Conservation (phyloP, 2,113 vertebrate genomes). For the Sinocyclocheilus maitianheensis region DNA sequence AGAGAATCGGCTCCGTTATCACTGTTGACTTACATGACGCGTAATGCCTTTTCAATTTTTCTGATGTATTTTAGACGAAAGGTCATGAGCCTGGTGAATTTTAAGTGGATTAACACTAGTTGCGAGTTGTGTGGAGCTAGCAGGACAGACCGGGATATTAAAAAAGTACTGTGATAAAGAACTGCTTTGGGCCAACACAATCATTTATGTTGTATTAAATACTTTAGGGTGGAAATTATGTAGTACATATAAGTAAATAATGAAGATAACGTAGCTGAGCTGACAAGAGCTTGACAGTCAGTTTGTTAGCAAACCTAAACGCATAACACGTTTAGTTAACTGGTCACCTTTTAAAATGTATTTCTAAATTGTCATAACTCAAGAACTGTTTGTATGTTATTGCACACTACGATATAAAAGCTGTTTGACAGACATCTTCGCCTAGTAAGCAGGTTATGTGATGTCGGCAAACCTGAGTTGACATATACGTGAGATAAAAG, state of each 20-base stretch:
- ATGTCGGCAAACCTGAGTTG: not conserved
- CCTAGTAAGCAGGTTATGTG: not conserved
- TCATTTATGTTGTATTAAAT: not conserved
- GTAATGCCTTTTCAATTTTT: not conserved
- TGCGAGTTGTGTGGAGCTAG: constrained; percentile 26
- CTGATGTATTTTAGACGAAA: not conserved
- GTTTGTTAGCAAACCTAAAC: constrained; percentile 20
- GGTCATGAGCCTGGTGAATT: not conserved
- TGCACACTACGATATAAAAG: not conserved
- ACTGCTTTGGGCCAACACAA: not conserved
- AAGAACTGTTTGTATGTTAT: too few relatives aligned
- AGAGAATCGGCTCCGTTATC: not conserved
- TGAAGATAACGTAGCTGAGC: not conserved
- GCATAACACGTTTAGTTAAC: not conserved
- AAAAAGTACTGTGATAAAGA: not conserved
- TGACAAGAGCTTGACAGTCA: constrained; percentile 30
- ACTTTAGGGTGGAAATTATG: not conserved
- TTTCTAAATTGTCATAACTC: not conserved
- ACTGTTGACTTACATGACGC: not conserved
- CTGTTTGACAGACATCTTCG: too few relatives aligned
- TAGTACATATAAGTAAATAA: not conserved
- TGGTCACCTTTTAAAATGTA: not conserved
- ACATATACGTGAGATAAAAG: not conserved
- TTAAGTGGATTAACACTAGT: constrained; percentile 39
- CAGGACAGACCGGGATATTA: not conserved